Evolutionary conservation across 2,113 vertebrate species (phyloP).

Genomic region (Entelurus aequoreus): DNA sequence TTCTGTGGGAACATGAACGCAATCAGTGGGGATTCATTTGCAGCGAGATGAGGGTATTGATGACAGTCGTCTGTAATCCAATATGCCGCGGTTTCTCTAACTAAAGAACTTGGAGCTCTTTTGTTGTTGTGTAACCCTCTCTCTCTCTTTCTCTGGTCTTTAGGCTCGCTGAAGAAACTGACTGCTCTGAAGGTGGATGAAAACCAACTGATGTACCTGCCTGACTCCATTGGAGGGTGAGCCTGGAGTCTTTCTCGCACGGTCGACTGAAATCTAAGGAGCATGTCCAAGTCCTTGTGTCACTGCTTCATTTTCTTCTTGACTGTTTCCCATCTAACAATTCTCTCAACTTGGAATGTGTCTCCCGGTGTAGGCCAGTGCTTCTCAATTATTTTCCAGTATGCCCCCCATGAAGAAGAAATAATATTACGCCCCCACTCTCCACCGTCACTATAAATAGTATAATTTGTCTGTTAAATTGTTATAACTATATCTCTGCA

Average conservation of each 20-base stretch:
- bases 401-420: too few species aligned
- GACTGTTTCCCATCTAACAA: slow-evolving; percentile 51
- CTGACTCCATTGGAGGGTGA: slow-evolving; percentile 93
- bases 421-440: too few species aligned
- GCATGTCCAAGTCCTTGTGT: not conserved
- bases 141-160: not conserved
- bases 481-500: too few species aligned
- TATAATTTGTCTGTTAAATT: too few species aligned
- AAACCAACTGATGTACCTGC: slow-evolving; percentile 93
- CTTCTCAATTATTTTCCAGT: too few species aligned
- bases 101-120: slow-evolving; percentile 1
- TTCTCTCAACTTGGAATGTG: slow-evolving; percentile 29
- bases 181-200: slow-evolving; percentile 96
- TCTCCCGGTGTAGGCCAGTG: slow-evolving; percentile 21
- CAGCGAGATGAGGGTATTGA: not conserved
- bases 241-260: slow-evolving; percentile 25
- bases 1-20: not conserved
- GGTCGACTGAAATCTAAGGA: too few species aligned
- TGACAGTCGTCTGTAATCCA: slow-evolving; percentile 5
- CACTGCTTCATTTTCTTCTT: not conserved
- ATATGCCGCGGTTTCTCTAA: slow-evolving; percentile 4
- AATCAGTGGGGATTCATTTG: not conserved
- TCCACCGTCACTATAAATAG: too few species aligned
- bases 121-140: slow-evolving; percentile 3
- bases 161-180: slow-evolving; percentile 90